Percentiles rank a stretch among this genome's conserved stretches.
These are phyloP conservation scores for Hirtodrosophila histrioides DNA, from an alignment of 2,888 invertebrate species.

Conservation along the genomic window DNA sequence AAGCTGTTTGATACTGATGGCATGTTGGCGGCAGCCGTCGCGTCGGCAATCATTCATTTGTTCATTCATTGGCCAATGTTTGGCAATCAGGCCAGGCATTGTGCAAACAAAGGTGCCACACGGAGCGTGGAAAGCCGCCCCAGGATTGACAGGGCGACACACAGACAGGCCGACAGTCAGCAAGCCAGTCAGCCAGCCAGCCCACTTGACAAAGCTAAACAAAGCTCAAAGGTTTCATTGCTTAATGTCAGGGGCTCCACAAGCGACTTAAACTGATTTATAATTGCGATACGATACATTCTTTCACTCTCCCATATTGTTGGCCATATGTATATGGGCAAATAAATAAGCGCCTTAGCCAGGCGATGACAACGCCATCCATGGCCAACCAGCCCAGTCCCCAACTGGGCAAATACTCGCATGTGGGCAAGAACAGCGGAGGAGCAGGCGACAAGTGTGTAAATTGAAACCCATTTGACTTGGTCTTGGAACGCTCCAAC, in stretches of 20 bases:
- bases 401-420: slow-evolving; percentile 47
- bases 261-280: slow-evolving; percentile 82
- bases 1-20: slow-evolving; percentile 44
- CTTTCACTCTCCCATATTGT: slow-evolving; percentile 16
- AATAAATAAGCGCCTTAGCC: slow-evolving; percentile 80
- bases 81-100: slow-evolving; percentile 59
- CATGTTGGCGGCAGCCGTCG: slow-evolving; percentile 31
- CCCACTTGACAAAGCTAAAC: slow-evolving; percentile 61
- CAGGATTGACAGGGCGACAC: slow-evolving; percentile 47
- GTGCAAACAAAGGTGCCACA: slow-evolving; percentile 77
- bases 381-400: slow-evolving; percentile 15
- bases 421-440: slow-evolving; percentile 38
- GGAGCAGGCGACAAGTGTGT: slow-evolving; percentile 67
- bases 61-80: slow-evolving; percentile 58
- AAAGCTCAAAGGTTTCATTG: slow-evolving; percentile 80
- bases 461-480: slow-evolving; percentile 78
- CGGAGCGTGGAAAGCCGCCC: slow-evolving; percentile 73
- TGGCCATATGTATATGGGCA: slow-evolving; percentile 26
- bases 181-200: slow-evolving; percentile 24
- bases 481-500: slow-evolving; percentile 11
- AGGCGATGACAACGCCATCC: slow-evolving; percentile 69
- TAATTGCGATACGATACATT: slow-evolving; percentile 79
- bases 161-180: slow-evolving; percentile 36
- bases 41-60: slow-evolving; percentile 67
- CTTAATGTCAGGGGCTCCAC: slow-evolving; percentile 75